phyloP scores from a whole-genome alignment of 1,140 invertebrate genomes.

The Saxidomus purpurata region DNA sequence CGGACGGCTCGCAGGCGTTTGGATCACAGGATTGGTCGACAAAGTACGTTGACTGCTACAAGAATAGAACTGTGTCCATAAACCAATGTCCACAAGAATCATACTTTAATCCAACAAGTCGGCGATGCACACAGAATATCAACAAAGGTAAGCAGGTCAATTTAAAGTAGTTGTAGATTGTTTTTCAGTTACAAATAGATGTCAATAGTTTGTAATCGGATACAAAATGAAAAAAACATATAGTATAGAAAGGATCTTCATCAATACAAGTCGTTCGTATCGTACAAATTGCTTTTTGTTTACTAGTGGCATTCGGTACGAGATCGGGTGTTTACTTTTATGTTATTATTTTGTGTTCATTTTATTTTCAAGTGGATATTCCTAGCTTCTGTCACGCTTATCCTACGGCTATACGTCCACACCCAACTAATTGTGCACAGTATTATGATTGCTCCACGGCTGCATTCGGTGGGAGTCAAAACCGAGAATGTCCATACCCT shows the following conservation, averaged over 20 bases:
- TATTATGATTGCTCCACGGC: conserved; percentile 73
- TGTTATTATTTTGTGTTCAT: too few relatives aligned
- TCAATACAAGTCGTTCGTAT: too few relatives aligned
- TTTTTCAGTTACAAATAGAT: too few relatives aligned
- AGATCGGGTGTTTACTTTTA: too few relatives aligned
- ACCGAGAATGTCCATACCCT: conserved; percentile 79
- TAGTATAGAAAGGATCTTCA: too few relatives aligned
- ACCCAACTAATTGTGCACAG: conserved; percentile 76
- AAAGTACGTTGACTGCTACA: conserved; percentile 71
- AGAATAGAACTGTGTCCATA: conserved; percentile 69
- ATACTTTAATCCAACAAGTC: conserved; percentile 64
- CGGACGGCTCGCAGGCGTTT: conserved; percentile 74
- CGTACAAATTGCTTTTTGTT: too few relatives aligned
- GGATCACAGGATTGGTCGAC: conserved; percentile 68
- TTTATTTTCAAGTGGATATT: conserved; percentile 50
- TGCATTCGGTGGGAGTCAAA: conserved; percentile 49
- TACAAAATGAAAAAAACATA: too few relatives aligned
- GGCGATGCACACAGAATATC: conserved; percentile 49
- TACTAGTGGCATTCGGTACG: too few relatives aligned
- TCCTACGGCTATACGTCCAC: conserved; percentile 25
- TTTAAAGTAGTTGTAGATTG: too few relatives aligned
- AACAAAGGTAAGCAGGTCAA: conserved; percentile 47
- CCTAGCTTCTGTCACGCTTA: conserved; percentile 54
- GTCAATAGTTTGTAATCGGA: too few relatives aligned
- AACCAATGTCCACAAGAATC: conserved; percentile 51